Evolutionary conservation across 2,888 invertebrate genomes (phyloP).

Genomic region (Ceriagrion tenellum): DNA sequence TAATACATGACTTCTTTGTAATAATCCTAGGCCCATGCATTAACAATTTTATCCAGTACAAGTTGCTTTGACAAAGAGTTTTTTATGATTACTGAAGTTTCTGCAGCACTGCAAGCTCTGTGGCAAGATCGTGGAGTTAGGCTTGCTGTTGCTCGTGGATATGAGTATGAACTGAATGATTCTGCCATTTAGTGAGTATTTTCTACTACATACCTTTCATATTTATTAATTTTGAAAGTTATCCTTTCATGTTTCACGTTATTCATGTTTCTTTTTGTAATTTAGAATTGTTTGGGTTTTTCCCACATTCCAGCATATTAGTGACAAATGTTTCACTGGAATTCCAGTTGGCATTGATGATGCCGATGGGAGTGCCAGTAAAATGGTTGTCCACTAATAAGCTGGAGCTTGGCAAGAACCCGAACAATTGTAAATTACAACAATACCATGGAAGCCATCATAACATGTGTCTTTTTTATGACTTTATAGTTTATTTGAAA

Average conservation of each 20-base stretch:
- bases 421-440: background rate
- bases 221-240: background rate
- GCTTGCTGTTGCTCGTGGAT: conserved; percentile 83
- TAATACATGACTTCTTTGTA: background rate
- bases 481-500: conserved; percentile 82
- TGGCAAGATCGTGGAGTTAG: conserved; percentile 84
- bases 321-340: too few relatives aligned
- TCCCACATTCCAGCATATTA: too few relatives aligned
- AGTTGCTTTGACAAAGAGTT: conserved; percentile 82
- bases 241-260: too few relatives aligned
- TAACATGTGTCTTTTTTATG: conserved; percentile 51
- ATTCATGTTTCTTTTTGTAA: too few relatives aligned
- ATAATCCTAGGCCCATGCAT: conserved; percentile 78
- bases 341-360: too few relatives aligned
- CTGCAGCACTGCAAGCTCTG: conserved; percentile 80
- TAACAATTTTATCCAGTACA: conserved; percentile 79
- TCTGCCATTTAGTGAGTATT: conserved; percentile 83
- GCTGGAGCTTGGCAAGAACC: too few relatives aligned
- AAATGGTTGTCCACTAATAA: too few relatives aligned
- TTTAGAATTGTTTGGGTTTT: too few relatives aligned
- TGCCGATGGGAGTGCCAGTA: too few relatives aligned
- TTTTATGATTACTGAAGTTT: conserved; percentile 79
- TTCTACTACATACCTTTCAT: background rate
- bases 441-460: background rate
- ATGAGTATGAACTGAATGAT: conserved; percentile 85